A percentile compares a stretch with the other conserved stretches of the same genome.
These are phyloP conservation scores for Danio tinwini DNA, from an alignment of 2,797 vertebrate genomes.

Conservation along the genomic window DNA sequence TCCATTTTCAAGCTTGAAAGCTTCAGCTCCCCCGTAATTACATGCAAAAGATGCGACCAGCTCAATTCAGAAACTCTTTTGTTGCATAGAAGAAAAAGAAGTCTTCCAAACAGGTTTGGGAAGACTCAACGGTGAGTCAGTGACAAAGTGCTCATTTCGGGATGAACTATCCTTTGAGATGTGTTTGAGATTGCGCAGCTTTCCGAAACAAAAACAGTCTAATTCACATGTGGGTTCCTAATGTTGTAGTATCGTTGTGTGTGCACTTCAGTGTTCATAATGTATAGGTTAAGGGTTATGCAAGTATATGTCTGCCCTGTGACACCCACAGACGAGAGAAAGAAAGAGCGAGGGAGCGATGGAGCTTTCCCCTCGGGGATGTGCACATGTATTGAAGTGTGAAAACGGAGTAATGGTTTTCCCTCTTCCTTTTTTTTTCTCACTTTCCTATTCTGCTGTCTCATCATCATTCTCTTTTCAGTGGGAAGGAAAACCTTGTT, in stretches of 20 bases:
- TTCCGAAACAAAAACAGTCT: not conserved
- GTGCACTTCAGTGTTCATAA: not conserved
- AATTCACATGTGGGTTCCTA: not conserved
- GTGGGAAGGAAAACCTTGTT: constrained; percentile 63
- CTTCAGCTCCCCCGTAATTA: not conserved
- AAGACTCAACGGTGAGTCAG: not conserved
- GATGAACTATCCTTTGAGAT: not conserved
- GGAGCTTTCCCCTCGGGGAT: constrained; percentile 63
- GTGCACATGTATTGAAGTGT: constrained; percentile 70
- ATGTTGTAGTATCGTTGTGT: not conserved
- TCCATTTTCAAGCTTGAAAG: constrained; percentile 5
- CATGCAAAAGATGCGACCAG: not conserved
- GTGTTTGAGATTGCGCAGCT: not conserved
- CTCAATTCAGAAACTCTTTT: not conserved
- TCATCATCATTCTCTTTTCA: constrained; percentile 76
- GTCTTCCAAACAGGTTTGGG: not conserved
- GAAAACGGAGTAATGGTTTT: constrained; percentile 70
- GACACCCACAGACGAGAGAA: constrained; percentile 13
- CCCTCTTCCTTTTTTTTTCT: constrained; percentile 60
- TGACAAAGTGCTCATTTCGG: not conserved
- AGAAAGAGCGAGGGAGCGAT: constrained; percentile 59
- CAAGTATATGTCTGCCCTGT: not conserved
- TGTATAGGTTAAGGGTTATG: constrained; percentile 7
- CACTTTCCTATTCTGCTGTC: constrained; percentile 72
- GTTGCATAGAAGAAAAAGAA: not conserved